Evolutionary conservation across 2,888 invertebrate genomes (phyloP).

Genomic region (Venusia cambrica): DNA sequence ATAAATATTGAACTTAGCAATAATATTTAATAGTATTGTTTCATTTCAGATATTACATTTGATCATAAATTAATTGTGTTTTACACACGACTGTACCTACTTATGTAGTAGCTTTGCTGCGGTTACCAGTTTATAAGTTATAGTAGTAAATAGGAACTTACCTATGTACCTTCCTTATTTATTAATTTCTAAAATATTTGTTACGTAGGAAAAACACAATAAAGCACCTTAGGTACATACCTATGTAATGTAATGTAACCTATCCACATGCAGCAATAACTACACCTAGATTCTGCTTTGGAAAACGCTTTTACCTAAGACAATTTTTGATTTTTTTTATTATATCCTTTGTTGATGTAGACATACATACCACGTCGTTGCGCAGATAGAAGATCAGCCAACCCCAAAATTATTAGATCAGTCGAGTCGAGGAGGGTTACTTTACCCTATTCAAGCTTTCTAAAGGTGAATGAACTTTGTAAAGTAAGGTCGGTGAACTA

Average conservation of each 20-base stretch:
- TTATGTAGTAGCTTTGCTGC: too few relatives aligned
- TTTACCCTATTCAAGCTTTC: conserved; percentile 38
- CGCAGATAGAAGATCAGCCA: conserved; percentile 21
- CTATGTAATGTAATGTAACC: too few relatives aligned
- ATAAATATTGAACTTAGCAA: conserved; percentile 82
- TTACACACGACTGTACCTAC: too few relatives aligned
- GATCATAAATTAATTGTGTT: too few relatives aligned
- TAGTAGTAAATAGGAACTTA: conserved; percentile 13
- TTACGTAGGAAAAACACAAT: conserved; percentile 25
- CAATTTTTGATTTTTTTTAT: too few relatives aligned
- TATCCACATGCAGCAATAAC: too few relatives aligned
- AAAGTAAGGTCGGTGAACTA: conserved; percentile 28
- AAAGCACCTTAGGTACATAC: too few relatives aligned
- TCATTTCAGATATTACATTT: conserved; percentile 42
- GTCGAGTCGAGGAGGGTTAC: conserved; percentile 41
- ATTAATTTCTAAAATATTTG: conserved; percentile 6
- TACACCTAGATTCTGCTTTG: too few relatives aligned
- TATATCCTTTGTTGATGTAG: too few relatives aligned
- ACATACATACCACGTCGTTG: too few relatives aligned
- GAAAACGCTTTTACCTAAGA: too few relatives aligned
- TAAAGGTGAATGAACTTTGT: conserved; percentile 37
- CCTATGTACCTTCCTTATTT: conserved; percentile 1
- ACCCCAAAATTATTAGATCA: conserved; percentile 34
- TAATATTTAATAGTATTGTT: conserved; percentile 70
- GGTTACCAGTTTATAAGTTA: too few relatives aligned